A percentile compares a stretch with the other conserved stretches of the same genome.
Conservation (phyloP, 37 sponge, comb jelly and placozoan species). For the Diacarnus erythraeanus region DNA sequence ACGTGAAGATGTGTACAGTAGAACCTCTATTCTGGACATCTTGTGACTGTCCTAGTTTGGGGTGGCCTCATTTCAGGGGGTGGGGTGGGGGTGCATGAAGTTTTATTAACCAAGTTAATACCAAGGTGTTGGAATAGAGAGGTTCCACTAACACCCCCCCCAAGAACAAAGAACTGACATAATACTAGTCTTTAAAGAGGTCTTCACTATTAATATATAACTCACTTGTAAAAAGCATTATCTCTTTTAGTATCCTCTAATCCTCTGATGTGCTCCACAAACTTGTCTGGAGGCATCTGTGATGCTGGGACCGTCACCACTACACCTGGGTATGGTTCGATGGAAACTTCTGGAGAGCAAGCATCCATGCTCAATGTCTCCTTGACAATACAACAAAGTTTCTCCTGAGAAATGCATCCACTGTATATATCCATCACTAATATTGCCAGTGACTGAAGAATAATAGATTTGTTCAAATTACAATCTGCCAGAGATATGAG, state of each 20-base stretch:
- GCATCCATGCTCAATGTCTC: neutral
- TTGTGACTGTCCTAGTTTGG: no score
- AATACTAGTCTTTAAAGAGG: no score
- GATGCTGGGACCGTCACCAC: neutral
- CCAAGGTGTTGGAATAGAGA: no score
- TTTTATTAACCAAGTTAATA: no score
- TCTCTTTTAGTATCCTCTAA: neutral
- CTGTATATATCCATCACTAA: conserved; percentile 17
- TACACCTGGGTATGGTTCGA: neutral
- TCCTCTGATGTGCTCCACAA: neutral
- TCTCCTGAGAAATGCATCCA: conserved; percentile 1
- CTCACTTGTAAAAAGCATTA: neutral
- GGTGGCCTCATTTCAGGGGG: no score
- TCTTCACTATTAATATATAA: no score
- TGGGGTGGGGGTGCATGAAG: no score
- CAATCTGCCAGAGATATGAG: neutral
- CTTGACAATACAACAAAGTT: neutral
- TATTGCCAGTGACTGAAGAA: neutral
- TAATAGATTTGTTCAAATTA: neutral
- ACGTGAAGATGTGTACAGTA: no score
- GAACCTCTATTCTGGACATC: no score
- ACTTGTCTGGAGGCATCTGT: neutral
- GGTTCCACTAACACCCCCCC: no score
- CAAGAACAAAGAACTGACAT: no score
- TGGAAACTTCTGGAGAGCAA: neutral